Base-by-base conservation (phyloP, 2,113 vertebrate species). In the Rostratula benghalensis region DNA sequence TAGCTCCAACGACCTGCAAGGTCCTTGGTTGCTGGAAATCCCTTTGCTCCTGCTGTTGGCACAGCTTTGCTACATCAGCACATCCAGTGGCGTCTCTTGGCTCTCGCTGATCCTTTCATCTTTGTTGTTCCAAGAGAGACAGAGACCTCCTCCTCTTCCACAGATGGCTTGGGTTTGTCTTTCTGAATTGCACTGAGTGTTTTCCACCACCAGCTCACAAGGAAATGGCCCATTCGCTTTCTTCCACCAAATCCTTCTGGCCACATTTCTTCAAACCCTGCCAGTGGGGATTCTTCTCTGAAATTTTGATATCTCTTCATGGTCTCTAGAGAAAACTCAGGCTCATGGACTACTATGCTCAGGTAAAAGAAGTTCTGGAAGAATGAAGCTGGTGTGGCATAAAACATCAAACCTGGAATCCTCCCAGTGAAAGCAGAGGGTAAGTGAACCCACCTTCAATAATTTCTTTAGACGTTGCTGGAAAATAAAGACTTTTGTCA, bases 341-440 rank as follows among this genome's bases (percentile, higher is more conserved):
- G 51, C 31, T 41, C 43, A 64, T 0, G 0, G 35, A 53, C 12
- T n/a, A 20, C 13, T 56, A 14, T 20, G 17, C 7, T 22, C 31
- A 18, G 11, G 15, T 37, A 60, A 46, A 61, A 68, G 31, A 79
- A 11, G 43, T 37, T 80, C 56, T 71, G 50, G 31, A 63, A 83
- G 17, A 57, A 48, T 51, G 45, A 69, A 16, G 25, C 37, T 70
- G 24, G 30, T 4, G 5, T 37, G 13, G 4, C 3, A 1, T 7
- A 61, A 45, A 75, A 64, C 3, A 6, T 20, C 53, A 39, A 1
- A 16, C 13, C 19, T 71, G 31, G 46, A 60, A 73, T n/a, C 16
- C 25, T 54, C 31, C 35, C 48, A 65, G 48, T 0, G 1, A 78
- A 71, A 56, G 1, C 2, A 71, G 14, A 37, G 6, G 7, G 2